Conservation (phyloP, 1,140 invertebrate genomes). For the Whitmania pigra region DNA sequence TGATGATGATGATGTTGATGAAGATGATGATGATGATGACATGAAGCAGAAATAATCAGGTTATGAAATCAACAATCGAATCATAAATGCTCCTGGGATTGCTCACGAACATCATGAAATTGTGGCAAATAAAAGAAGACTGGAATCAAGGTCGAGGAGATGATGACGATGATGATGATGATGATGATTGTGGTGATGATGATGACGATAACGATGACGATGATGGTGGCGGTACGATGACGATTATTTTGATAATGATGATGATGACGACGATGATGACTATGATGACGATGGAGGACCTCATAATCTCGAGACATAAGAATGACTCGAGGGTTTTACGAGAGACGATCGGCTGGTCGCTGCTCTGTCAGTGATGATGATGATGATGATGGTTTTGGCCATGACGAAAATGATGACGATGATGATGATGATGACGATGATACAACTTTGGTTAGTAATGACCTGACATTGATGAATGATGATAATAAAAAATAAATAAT, state of each 20-base stretch:
- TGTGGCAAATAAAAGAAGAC: background rate
- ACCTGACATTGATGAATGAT: background rate
- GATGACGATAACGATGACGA: conserved; percentile 4
- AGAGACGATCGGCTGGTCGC: too few relatives aligned
- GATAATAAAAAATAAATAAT: too few relatives aligned
- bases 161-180: background rate
- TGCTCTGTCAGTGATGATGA: background rate
- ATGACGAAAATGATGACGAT: background rate
- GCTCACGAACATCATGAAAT: too few relatives aligned
- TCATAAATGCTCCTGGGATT: too few relatives aligned
- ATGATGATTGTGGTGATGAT: background rate
- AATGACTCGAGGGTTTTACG: too few relatives aligned
- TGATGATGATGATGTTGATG: conserved; percentile 1
- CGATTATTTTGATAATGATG: background rate
- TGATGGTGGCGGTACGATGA: background rate
- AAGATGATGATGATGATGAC: conserved; percentile 6
- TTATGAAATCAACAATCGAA: too few relatives aligned
- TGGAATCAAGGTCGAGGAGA: background rate
- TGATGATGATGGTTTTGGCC: background rate
- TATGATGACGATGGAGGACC: conserved; percentile 3
- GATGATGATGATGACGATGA: conserved; percentile 8
- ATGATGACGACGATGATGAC: background rate
- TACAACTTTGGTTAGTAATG: background rate
- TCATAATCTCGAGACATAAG: too few relatives aligned
- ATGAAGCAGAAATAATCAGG: background rate